phyloP scores from a whole-genome alignment of 2,797 vertebrate species.

The Anisognathus igniventris region DNA sequence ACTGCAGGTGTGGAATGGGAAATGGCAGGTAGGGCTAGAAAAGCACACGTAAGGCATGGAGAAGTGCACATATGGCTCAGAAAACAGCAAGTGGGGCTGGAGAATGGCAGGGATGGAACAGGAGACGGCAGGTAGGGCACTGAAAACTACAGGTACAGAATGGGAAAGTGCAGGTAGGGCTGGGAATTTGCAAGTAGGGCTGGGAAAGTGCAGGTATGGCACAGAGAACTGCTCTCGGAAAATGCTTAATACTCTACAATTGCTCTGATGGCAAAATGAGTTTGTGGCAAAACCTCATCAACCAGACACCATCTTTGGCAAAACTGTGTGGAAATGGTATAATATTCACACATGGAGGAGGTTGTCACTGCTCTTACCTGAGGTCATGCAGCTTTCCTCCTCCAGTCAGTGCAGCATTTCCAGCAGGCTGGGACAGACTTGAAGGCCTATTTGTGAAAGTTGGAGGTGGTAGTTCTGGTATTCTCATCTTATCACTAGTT shows the following conservation, averaged over 20 bases:
- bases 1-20: no score
- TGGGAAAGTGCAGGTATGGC: neutral
- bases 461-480: neutral
- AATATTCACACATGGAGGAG: neutral
- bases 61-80: no score
- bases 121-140: rapidly evolving
- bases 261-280: neutral
- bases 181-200: neutral
- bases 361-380: neutral
- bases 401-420: neutral
- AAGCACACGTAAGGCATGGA: no score
- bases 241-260: rapidly evolving
- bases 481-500: neutral
- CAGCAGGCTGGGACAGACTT: neutral
- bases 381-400: neutral
- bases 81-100: no score
- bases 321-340: neutral
- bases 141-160: neutral
- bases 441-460: neutral
- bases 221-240: constrained; percentile 10
- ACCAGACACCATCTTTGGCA: neutral
- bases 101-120: no score
- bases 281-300: neutral
- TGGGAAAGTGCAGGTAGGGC: constrained; percentile 16
- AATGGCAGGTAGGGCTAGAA: no score